These are phyloP conservation scores for Danionella cerebrum DNA, from an alignment of 2,113 vertebrate species.

Conservation along the genomic window DNA sequence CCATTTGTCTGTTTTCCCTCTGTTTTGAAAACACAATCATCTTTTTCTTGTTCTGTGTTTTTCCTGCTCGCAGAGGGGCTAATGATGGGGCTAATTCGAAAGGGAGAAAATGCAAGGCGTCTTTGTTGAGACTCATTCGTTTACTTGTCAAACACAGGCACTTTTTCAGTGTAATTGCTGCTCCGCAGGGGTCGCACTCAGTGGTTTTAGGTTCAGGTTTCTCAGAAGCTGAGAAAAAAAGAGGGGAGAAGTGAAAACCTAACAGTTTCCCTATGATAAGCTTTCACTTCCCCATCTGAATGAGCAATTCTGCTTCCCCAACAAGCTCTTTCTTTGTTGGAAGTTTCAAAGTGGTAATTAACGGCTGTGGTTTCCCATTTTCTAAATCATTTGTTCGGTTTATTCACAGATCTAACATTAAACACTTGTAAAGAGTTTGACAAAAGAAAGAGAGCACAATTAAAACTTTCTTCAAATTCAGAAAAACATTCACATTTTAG, in stretches of 20 bases:
- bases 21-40: slow-evolving; percentile 48
- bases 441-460: too few relatives aligned
- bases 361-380: background rate
- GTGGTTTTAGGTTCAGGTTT: background rate
- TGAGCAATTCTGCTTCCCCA: background rate
- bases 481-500: too few relatives aligned
- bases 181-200: background rate
- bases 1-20: slow-evolving; percentile 28
- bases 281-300: slow-evolving; percentile 41
- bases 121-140: slow-evolving; percentile 2
- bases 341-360: background rate
- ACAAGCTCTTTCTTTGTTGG: background rate
- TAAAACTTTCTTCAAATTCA: too few relatives aligned
- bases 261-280: background rate
- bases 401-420: too few relatives aligned
- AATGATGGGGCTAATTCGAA: slow-evolving; percentile 32
- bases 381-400: background rate
- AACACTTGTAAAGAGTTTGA: too few relatives aligned
- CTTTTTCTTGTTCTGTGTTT: slow-evolving; percentile 18
- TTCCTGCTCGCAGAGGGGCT: slow-evolving; percentile 20
- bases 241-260: slow-evolving; percentile 24
- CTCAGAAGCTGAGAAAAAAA: background rate
- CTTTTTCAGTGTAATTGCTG: slow-evolving; percentile 14
- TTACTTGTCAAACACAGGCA: slow-evolving; percentile 21
- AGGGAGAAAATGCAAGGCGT: slow-evolving; percentile 28